A percentile compares a stretch with the other conserved stretches of the same genome.
Conservation (phyloP, 2,888 invertebrate genomes). For the Harpalus rufipes region DNA sequence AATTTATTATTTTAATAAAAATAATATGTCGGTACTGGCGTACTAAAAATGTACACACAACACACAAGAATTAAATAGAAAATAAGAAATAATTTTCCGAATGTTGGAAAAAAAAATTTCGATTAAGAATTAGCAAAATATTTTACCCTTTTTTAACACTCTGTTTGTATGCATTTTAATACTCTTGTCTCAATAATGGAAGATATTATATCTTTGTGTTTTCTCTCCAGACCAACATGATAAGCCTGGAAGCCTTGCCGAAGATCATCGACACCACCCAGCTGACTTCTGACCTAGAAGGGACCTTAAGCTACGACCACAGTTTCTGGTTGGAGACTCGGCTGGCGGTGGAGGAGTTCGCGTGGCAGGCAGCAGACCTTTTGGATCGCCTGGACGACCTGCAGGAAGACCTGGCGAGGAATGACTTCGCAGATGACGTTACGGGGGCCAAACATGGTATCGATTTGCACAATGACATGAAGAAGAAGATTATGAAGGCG, state of each 20-base stretch:
- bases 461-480: slow-evolving; percentile 95
- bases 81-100: too few relatives aligned
- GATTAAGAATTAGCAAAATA: too few relatives aligned
- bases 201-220: background rate
- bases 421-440: slow-evolving; percentile 97
- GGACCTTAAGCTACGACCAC: slow-evolving; percentile 96
- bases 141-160: too few relatives aligned
- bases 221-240: slow-evolving; percentile 92
- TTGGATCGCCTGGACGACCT: slow-evolving; percentile 95
- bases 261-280: slow-evolving; percentile 96
- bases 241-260: slow-evolving; percentile 95
- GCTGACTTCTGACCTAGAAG: slow-evolving; percentile 95
- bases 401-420: slow-evolving; percentile 94
- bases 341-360: slow-evolving; percentile 95
- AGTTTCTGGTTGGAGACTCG: slow-evolving; percentile 98
- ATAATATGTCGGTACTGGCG: too few relatives aligned
- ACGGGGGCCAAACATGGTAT: slow-evolving; percentile 94
- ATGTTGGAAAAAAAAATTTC: too few relatives aligned
- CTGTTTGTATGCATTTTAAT: too few relatives aligned
- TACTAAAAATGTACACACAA: too few relatives aligned
- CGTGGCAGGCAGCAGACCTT: slow-evolving; percentile 96
- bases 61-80: too few relatives aligned
- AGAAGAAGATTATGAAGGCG: slow-evolving; percentile 94
- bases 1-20: too few relatives aligned
- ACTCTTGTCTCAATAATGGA: too few relatives aligned